phyloP scores from a whole-genome alignment of 2,113 vertebrate genomes.

The Nannospalax galili region DNA sequence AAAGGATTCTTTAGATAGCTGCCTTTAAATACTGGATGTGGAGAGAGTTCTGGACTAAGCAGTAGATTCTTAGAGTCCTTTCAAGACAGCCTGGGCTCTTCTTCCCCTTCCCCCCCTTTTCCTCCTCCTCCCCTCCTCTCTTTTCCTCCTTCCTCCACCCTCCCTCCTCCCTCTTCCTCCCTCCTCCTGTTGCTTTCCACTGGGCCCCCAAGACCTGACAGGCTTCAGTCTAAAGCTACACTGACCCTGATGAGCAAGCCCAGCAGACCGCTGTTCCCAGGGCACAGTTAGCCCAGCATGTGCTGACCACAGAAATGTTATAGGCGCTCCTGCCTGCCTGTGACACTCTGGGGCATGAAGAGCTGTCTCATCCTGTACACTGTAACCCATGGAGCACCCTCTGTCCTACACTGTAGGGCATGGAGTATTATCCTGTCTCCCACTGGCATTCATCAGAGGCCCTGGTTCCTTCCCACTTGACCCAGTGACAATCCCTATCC shows the following conservation, averaged over 20 bases:
- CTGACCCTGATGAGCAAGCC: not conserved
- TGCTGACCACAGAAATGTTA: not conserved
- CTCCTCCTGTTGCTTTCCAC: too few relatives aligned
- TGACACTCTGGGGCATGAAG: not conserved
- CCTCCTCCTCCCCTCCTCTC: not conserved
- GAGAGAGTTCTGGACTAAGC: not conserved
- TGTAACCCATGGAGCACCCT: not conserved
- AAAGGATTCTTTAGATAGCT: not conserved
- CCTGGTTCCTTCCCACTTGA: not conserved
- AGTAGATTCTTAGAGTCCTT: rapidly evolving
- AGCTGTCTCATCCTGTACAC: not conserved
- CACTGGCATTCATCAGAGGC: too few relatives aligned
- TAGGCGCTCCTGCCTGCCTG: too few relatives aligned
- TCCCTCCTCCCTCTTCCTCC: not conserved
- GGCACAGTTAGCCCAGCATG: not conserved
- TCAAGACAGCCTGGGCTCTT: not conserved
- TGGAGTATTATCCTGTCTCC: not conserved
- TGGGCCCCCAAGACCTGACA: not conserved
- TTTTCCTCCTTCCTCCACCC: not conserved
- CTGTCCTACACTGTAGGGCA: not conserved
- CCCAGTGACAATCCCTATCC: not conserved
- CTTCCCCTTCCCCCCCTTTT: too few relatives aligned
- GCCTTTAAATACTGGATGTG: not conserved
- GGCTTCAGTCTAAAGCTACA: not conserved
- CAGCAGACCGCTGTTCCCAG: not conserved